Evolutionary conservation across 1,140 invertebrate genomes (phyloP).

Genomic region (Drosophila mojavensis): DNA sequence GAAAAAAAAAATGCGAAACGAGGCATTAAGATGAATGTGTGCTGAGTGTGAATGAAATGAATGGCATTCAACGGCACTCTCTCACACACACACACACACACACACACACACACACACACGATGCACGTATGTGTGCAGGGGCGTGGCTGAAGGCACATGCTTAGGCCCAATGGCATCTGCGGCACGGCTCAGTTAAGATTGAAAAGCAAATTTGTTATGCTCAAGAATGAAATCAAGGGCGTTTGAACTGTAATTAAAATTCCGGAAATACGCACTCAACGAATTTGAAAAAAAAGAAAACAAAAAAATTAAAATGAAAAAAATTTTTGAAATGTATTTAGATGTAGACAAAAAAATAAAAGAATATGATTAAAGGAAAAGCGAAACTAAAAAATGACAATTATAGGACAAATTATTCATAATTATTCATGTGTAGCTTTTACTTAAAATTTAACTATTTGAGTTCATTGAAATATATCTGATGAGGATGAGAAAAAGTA

Average conservation of each 20-base stretch:
- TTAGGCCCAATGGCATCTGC: constrained; percentile 18
- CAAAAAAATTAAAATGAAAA: no score
- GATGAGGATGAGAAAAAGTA: no score
- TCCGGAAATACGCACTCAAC: neutral
- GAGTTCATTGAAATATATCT: no score
- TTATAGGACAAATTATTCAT: no score
- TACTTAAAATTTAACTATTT: no score
- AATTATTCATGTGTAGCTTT: no score
- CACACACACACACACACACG: no score
- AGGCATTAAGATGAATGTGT: constrained; percentile 41
- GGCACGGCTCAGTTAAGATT: constrained; percentile 13
- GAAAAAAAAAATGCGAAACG: neutral
- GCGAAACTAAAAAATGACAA: no score
- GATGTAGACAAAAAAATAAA: neutral
- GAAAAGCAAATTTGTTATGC: constrained; percentile 10
- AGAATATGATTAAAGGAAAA: no score
- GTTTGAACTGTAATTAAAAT: constrained; percentile 8
- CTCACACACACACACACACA: neutral
- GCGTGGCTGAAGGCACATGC: neutral
- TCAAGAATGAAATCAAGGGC: neutral
- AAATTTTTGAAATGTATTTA: no score
- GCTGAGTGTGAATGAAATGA: constrained; percentile 40
- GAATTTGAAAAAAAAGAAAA: neutral
- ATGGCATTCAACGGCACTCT: constrained; percentile 20
- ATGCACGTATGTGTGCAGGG: neutral